Evolutionary conservation across 2,113 vertebrate genomes (phyloP).

Genomic region (Myocastor coypus): DNA sequence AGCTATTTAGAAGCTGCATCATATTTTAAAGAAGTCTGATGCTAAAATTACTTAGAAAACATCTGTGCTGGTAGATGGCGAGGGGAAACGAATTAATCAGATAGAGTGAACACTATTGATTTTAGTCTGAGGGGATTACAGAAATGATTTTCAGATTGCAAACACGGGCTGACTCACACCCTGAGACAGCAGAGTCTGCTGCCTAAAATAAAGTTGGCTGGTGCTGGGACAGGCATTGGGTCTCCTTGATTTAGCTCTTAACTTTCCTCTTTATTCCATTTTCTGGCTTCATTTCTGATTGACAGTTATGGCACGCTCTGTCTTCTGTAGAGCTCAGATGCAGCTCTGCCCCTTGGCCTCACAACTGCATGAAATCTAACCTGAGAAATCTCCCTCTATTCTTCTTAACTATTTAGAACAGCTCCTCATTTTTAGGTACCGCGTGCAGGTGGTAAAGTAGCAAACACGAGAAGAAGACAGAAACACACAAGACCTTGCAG

Average conservation of each 20-base stretch:
- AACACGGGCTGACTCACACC: conserved; percentile 57
- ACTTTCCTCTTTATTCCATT: conserved; percentile 45
- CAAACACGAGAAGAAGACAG: not conserved
- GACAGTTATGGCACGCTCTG: not conserved
- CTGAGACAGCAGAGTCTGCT: conserved; percentile 51
- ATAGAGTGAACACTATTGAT: conserved; percentile 71
- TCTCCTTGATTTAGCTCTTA: conserved; percentile 66
- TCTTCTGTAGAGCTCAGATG: conserved; percentile 15
- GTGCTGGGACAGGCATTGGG: conserved; percentile 60
- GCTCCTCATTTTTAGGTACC: not conserved
- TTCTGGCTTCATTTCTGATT: conserved; percentile 44
- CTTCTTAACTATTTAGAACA: conserved; percentile 10
- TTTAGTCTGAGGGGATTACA: conserved; percentile 65
- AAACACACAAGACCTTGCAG: not conserved
- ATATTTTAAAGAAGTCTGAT: not conserved
- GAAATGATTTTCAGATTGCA: conserved; percentile 73
- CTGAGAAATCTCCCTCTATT: not conserved
- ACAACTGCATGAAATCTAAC: not conserved
- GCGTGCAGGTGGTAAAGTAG: not conserved
- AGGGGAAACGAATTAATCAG: conserved; percentile 73
- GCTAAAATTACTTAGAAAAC: conserved; percentile 71
- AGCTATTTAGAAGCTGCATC: conserved; percentile 9
- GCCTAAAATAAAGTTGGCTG: conserved; percentile 70
- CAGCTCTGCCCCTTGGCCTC: not conserved
- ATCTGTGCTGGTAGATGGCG: conserved; percentile 68